Evolutionary conservation across 2,113 vertebrate genomes (phyloP).

Genomic region (Galemys pyrenaicus): DNA sequence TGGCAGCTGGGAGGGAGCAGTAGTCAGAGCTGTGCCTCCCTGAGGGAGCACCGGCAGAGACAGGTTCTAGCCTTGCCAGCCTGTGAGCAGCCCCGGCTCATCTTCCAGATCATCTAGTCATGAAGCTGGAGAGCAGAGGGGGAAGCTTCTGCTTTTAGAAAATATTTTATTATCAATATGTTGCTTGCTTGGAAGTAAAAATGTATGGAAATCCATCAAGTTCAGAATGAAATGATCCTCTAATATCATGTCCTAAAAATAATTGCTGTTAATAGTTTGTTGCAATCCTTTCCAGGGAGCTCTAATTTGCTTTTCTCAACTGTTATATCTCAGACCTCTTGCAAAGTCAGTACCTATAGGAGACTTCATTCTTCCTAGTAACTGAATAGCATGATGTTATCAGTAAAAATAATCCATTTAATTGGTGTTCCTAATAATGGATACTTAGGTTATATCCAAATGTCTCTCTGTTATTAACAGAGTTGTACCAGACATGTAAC

Average conservation of each 20-base stretch:
- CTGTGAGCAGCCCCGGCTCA: background rate
- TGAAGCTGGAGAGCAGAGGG: background rate
- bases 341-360: background rate
- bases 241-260: background rate
- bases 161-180: background rate
- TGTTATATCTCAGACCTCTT: background rate
- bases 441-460: background rate
- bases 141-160: background rate
- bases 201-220: background rate
- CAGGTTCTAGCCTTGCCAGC: background rate
- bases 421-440: background rate
- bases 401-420: background rate
- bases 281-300: background rate
- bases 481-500: background rate
- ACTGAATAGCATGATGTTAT: background rate
- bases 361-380: background rate
- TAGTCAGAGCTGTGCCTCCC: background rate
- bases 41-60: background rate
- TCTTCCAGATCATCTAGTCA: background rate
- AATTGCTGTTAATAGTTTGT: background rate
- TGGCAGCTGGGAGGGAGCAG: background rate
- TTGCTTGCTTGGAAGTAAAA: background rate
- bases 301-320: background rate
- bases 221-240: slow-evolving; percentile 19
- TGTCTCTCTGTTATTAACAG: background rate